Evolutionary conservation across 2,113 vertebrate genomes (phyloP).

Genomic region (Cephalopterus ornatus): DNA sequence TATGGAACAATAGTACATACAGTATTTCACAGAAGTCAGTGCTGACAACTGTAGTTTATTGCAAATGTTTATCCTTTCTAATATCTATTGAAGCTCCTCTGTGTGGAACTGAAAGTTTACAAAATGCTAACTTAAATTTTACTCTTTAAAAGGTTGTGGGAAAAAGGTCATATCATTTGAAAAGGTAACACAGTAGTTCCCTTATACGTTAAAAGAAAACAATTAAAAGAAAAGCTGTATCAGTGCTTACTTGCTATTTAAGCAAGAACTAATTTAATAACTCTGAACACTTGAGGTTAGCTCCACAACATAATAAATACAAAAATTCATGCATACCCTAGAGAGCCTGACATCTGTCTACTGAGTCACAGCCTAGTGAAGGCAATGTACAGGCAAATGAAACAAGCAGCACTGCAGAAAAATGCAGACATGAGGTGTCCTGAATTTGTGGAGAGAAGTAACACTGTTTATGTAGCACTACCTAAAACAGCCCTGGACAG

Average conservation of each 20-base stretch:
- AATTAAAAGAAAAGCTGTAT: neutral
- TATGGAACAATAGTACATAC: neutral
- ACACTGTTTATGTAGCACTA: neutral
- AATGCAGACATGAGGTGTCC: neutral
- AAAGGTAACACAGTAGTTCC: neutral
- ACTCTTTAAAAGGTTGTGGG: neutral
- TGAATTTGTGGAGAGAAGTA: neutral
- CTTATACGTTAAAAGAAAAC: neutral
- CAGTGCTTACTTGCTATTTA: neutral
- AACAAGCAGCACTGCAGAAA: neutral
- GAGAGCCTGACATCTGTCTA: neutral
- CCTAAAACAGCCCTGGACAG: neutral
- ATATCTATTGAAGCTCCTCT: neutral
- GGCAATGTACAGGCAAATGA: neutral
- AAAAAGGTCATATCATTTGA: neutral
- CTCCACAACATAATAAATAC: neutral
- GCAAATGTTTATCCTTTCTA: neutral
- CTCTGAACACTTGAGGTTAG: neutral
- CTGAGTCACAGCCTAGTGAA: neutral
- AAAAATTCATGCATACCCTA: neutral
- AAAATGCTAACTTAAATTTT: neutral
- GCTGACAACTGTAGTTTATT: neutral
- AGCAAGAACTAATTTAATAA: neutral
- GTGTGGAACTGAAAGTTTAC: neutral
- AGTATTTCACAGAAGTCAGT: neutral